phyloP scores from a whole-genome alignment of 2,113 vertebrate species.

The Atherinomorus stipes region DNA sequence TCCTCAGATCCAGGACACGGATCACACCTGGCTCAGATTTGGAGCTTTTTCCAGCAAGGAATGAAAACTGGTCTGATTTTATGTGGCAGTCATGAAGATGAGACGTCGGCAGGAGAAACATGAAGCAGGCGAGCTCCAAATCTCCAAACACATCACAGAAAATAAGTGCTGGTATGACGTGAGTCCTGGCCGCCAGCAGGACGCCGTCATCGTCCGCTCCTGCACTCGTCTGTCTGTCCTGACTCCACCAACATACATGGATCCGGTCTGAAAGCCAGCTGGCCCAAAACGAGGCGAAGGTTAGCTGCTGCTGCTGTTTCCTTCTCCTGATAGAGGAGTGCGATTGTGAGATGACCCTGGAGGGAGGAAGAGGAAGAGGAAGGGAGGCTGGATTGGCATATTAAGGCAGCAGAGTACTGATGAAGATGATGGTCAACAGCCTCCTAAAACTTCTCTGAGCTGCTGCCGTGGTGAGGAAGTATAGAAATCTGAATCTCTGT shows the following conservation, averaged over 20 bases:
- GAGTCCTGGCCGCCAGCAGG: too few species aligned
- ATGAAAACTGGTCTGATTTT: too few species aligned
- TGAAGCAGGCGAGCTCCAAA: too few species aligned
- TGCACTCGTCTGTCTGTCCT: slow-evolving; percentile 31
- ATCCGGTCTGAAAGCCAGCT: slow-evolving; percentile 31
- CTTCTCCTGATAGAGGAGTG: slow-evolving; percentile 32
- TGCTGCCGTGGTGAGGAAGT: slow-evolving; percentile 24
- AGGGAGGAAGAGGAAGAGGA: slow-evolving; percentile 16
- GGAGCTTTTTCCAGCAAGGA: too few species aligned
- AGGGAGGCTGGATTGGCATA: slow-evolving; percentile 46
- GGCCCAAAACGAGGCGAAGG: background rate
- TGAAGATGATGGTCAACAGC: slow-evolving; percentile 63
- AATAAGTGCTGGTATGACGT: too few species aligned
- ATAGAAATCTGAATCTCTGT: slow-evolving; percentile 61
- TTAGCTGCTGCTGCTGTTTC: slow-evolving; percentile 31
- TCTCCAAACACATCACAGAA: too few species aligned
- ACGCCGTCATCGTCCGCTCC: too few species aligned
- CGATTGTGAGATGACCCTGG: slow-evolving; percentile 8
- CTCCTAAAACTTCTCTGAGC: slow-evolving; percentile 46
- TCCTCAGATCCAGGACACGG: slow-evolving; percentile 28
- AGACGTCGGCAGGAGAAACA: too few species aligned
- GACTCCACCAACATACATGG: slow-evolving; percentile 42
- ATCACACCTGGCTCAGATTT: too few species aligned
- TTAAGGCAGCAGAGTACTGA: slow-evolving; percentile 52
- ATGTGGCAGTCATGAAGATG: too few species aligned